Conservation (phyloP, 2,888 invertebrate species). For the Urechis unicinctus region DNA sequence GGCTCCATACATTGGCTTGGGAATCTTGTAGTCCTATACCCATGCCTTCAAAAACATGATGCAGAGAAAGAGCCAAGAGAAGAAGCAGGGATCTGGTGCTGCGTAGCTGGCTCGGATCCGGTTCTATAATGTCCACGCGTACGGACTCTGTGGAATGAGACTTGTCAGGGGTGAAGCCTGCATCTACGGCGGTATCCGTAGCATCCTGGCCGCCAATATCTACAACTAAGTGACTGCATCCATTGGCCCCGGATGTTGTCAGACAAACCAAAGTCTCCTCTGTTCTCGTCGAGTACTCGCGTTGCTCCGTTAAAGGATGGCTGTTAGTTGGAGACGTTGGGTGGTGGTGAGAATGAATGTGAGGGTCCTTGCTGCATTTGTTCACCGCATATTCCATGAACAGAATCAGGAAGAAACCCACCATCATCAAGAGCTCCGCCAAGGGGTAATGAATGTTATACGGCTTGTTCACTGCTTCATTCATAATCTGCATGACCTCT, state of each 20-base stretch:
- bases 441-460: conserved; percentile 29
- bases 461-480: conserved; percentile 10
- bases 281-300: not conserved
- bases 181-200: not conserved
- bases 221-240: not conserved
- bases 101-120: not conserved
- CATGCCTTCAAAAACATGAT: conserved; percentile 56
- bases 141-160: not conserved
- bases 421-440: conserved; percentile 15
- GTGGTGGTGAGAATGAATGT: not conserved
- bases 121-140: not conserved
- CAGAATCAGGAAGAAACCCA: conserved; percentile 13
- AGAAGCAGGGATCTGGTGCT: conserved; percentile 47
- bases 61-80: conserved; percentile 54
- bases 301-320: not conserved
- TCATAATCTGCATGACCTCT: conserved; percentile 30
- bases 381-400: conserved; percentile 7
- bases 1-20: conserved; percentile 21
- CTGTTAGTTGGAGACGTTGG: no score
- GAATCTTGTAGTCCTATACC: conserved; percentile 53
- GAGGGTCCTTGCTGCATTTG: not conserved
- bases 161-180: not conserved
- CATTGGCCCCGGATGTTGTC: not conserved
- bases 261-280: not conserved
- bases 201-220: not conserved